Percentiles rank a stretch among this genome's conserved stretches.
These are phyloP conservation scores for Stenodema calcarata DNA, from an alignment of 2,888 invertebrate genomes.

Conservation along the genomic window DNA sequence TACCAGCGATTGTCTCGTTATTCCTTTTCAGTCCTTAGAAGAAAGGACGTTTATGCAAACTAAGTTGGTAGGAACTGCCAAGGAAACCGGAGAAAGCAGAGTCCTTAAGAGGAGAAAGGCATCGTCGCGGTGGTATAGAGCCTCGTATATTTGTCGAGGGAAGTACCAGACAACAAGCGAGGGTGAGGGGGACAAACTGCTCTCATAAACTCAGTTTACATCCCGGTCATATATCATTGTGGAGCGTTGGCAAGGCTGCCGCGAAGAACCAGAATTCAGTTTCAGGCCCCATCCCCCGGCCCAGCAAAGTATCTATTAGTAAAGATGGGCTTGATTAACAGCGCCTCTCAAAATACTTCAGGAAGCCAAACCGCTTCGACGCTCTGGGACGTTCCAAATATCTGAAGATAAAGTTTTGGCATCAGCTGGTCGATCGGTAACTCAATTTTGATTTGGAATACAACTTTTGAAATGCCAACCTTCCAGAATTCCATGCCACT, in stretches of 20 bases:
- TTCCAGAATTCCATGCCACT: no score
- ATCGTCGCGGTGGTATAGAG: neutral
- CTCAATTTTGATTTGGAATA: no score
- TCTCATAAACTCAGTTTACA: conserved; percentile 44
- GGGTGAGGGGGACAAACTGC: conserved; percentile 36
- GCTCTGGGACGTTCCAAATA: no score
- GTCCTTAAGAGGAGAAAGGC: neutral
- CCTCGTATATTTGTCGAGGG: conserved; percentile 22
- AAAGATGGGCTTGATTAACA: neutral
- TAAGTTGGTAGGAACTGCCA: neutral
- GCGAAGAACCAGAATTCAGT: conserved; percentile 24
- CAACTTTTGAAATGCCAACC: no score
- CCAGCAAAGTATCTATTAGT: conserved; percentile 21
- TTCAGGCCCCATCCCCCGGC: neutral
- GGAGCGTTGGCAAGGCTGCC: neutral
- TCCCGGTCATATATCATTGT: conserved; percentile 33
- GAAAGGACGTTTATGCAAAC: neutral
- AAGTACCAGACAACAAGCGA: conserved; percentile 31
- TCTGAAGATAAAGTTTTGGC: no score
- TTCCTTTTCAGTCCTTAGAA: neutral
- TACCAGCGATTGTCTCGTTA: neutral
- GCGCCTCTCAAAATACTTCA: no score
- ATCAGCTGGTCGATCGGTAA: no score
- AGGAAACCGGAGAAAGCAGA: neutral
- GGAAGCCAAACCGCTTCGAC: no score